A percentile compares a stretch with the other conserved stretches of the same genome.
Conservation (phyloP, 2,113 vertebrate species). For the Microtus pennsylvanicus region DNA sequence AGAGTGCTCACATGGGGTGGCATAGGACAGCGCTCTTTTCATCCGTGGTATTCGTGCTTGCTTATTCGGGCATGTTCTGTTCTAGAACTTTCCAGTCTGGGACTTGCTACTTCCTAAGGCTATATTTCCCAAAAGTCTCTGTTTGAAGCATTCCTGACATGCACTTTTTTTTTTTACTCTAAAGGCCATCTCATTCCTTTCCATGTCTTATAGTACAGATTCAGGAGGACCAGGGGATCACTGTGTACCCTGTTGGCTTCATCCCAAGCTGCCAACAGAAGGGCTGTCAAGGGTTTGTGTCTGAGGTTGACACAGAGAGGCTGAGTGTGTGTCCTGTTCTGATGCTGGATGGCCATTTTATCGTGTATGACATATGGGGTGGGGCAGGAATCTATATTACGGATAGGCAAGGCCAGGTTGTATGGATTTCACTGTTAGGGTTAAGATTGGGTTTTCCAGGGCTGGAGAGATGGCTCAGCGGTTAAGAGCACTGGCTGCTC, state of each 20-base stretch:
- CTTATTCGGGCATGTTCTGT: not conserved
- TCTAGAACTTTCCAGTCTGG: not conserved
- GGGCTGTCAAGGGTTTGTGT: not conserved
- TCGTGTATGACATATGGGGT: not conserved
- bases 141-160: slow-evolving; percentile 5
- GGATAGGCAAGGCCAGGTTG: slow-evolving; percentile 54
- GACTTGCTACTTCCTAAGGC: not conserved
- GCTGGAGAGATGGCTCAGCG: too few relatives aligned
- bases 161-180: not conserved
- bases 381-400: not conserved
- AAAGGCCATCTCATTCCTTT: not conserved
- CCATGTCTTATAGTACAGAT: not conserved
- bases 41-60: not conserved
- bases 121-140: not conserved
- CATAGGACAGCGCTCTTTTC: not conserved
- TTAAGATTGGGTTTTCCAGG: slow-evolving; percentile 45
- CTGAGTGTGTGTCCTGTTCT: not conserved
- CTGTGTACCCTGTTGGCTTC: not conserved
- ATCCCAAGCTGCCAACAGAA: not conserved
- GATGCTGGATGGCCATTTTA: not conserved
- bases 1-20: not conserved
- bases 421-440: slow-evolving; percentile 44
- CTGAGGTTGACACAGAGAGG: not conserved
- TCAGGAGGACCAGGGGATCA: not conserved
- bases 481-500: too few relatives aligned